These are phyloP conservation scores for Stenichneumon culpator DNA, from an alignment of 2,888 invertebrate genomes.

Conservation along the genomic window DNA sequence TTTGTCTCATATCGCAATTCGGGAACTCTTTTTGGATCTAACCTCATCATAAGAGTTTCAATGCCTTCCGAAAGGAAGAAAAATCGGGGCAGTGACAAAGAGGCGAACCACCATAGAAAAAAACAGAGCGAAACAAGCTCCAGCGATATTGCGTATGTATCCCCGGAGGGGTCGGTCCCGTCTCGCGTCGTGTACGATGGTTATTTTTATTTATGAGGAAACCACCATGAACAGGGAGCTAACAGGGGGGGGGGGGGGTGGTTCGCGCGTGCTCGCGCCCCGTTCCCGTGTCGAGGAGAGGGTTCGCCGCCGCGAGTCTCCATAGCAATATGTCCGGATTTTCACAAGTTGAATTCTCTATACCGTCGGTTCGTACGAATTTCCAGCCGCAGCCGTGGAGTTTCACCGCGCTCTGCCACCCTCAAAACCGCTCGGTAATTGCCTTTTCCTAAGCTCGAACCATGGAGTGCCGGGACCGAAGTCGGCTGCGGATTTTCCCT, in stretches of 20 bases:
- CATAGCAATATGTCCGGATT: slow-evolving; percentile 82
- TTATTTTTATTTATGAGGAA: slow-evolving; percentile 85
- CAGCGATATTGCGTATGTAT: slow-evolving; percentile 81
- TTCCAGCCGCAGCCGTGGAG: slow-evolving; percentile 58
- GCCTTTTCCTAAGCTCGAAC: slow-evolving; percentile 64
- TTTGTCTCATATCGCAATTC: not conserved
- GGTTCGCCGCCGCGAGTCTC: slow-evolving; percentile 65
- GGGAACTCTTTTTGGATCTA: not conserved
- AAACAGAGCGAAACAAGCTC: slow-evolving; percentile 70
- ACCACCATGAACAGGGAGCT: slow-evolving; percentile 84
- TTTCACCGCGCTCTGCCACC: slow-evolving; percentile 62
- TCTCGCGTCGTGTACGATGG: slow-evolving; percentile 75
- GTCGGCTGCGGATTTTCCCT: slow-evolving; percentile 49
- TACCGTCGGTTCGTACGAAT: slow-evolving; percentile 75
- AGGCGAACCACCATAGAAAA: slow-evolving; percentile 14
- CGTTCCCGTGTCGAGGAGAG: slow-evolving; percentile 41
- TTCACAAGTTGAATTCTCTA: slow-evolving; percentile 83
- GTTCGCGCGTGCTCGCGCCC: slow-evolving; percentile 69
- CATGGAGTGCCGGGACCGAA: slow-evolving; percentile 29
- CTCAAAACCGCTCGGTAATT: slow-evolving; percentile 54
- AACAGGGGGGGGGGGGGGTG: slow-evolving; percentile 40
- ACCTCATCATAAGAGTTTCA: not conserved
- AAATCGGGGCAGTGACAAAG: slow-evolving; percentile 3
- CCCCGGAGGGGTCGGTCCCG: slow-evolving; percentile 77
- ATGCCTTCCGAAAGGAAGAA: slow-evolving; percentile 3